These are phyloP conservation scores for Crotalus tigris DNA, from an alignment of 2,113 vertebrate genomes.

Conservation along the genomic window DNA sequence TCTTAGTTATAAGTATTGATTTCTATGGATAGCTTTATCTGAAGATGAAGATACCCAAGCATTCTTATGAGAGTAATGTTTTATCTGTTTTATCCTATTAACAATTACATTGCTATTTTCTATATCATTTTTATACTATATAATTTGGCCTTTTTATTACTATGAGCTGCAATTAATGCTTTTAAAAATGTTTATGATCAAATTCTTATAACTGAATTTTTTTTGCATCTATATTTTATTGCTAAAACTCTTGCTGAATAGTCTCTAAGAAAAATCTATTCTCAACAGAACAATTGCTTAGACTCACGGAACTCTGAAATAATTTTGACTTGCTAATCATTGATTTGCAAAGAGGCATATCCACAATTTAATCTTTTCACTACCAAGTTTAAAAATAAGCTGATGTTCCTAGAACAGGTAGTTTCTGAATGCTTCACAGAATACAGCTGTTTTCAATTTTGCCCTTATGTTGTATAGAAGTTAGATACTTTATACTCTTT, in stretches of 20 bases:
- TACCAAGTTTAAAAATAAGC: neutral
- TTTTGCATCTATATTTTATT: neutral
- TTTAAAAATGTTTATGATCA: neutral
- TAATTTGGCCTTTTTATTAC: neutral
- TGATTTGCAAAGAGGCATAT: neutral
- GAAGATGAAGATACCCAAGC: neutral
- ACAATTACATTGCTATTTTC: neutral
- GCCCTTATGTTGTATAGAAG: conserved; percentile 1
- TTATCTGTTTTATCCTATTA: neutral
- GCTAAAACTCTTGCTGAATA: neutral
- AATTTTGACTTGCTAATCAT: conserved; percentile 4
- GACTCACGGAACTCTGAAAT: neutral
- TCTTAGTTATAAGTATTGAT: neutral
- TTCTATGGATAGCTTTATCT: neutral
- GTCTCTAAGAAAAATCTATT: neutral
- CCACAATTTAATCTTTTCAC: neutral
- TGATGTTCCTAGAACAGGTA: neutral
- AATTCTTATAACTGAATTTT: neutral
- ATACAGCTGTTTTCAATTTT: neutral
- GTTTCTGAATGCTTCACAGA: neutral
- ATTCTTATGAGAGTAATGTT: neutral
- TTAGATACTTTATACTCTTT: neutral
- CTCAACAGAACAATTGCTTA: neutral
- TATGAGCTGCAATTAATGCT: neutral
- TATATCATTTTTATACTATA: neutral